Conservation (phyloP, 2,797 vertebrate species). For the Monodelphis domestica region DNA sequence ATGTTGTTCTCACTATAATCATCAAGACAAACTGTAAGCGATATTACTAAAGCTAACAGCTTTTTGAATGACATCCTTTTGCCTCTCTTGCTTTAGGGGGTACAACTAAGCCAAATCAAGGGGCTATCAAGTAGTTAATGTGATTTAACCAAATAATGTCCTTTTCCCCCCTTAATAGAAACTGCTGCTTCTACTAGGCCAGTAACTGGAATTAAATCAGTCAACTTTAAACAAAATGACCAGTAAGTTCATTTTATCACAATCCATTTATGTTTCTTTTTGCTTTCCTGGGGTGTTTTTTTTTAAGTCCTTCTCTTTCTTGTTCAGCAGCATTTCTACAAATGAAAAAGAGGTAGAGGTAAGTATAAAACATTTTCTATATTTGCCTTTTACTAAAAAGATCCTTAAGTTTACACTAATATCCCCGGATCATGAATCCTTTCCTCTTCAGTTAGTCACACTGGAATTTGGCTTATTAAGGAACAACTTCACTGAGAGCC, state of each 20-base stretch:
- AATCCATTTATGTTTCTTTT: background rate
- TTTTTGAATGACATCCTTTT: background rate
- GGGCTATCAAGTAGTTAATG: background rate
- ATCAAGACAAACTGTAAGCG: background rate
- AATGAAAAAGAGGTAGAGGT: slow-evolving; percentile 97
- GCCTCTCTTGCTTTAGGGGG: background rate
- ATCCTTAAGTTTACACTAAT: background rate
- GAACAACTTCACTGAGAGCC: background rate
- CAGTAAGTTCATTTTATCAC: slow-evolving; percentile 75
- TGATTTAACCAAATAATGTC: slow-evolving; percentile 25
- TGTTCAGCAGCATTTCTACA: slow-evolving; percentile 86
- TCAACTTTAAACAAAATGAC: slow-evolving; percentile 79
- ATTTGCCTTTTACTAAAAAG: background rate
- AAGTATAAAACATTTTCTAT: slow-evolving; percentile 63
- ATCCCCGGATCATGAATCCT: accelerated
- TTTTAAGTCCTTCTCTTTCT: slow-evolving; percentile 65
- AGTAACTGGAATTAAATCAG: slow-evolving; percentile 66
- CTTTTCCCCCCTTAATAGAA: slow-evolving; percentile 66
- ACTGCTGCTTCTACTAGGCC: slow-evolving; percentile 55
- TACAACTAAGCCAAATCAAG: background rate
- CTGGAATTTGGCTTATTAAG: background rate
- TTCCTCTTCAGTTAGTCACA: background rate
- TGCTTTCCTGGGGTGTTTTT: slow-evolving; percentile 6
- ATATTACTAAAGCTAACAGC: background rate
- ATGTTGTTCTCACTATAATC: background rate